Percentiles rank a stretch among this genome's conserved stretches.
Evolutionary conservation across 1,140 invertebrate genomes (phyloP).

Genomic region (Formica exsecta): DNA sequence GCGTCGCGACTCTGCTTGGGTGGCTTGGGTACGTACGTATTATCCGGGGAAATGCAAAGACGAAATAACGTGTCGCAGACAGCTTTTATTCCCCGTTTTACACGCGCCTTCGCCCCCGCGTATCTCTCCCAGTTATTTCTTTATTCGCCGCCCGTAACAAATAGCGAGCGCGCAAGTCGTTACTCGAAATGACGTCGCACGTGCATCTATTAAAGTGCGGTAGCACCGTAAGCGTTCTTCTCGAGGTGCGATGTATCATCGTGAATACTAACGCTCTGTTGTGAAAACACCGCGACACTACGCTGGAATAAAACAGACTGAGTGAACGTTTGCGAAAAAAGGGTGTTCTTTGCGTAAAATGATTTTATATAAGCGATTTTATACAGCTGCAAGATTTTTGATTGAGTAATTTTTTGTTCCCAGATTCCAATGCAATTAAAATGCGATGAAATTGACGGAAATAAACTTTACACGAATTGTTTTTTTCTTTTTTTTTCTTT

Average conservation of each 20-base stretch:
- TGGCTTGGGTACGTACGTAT: conserved; percentile 4
- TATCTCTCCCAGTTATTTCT: conserved; percentile 54
- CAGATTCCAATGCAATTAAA: background rate
- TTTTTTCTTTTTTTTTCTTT: background rate
- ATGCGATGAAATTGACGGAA: background rate
- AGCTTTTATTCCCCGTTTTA: conserved; percentile 55
- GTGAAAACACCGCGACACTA: background rate
- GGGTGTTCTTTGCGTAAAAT: background rate
- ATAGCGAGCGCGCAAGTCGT: conserved; percentile 42
- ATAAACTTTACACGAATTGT: background rate
- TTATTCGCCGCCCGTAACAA: conserved; percentile 51
- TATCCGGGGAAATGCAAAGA: conserved; percentile 59
- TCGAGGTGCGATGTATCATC: conserved; percentile 12
- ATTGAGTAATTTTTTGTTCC: background rate
- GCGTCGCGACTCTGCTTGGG: conserved; percentile 19
- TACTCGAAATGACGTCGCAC: conserved; percentile 18
- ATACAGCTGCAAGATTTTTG: background rate
- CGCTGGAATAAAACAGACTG: background rate
- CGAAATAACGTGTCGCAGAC: conserved; percentile 55
- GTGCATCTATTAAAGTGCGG: conserved; percentile 36
- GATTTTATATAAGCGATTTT: background rate
- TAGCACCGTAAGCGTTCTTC: background rate
- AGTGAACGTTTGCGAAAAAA: background rate
- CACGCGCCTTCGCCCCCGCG: conserved; percentile 28
- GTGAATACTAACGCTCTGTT: background rate